Evolutionary conservation across 1,140 invertebrate species (phyloP).

Genomic region (Acromyrmex echinatior): DNA sequence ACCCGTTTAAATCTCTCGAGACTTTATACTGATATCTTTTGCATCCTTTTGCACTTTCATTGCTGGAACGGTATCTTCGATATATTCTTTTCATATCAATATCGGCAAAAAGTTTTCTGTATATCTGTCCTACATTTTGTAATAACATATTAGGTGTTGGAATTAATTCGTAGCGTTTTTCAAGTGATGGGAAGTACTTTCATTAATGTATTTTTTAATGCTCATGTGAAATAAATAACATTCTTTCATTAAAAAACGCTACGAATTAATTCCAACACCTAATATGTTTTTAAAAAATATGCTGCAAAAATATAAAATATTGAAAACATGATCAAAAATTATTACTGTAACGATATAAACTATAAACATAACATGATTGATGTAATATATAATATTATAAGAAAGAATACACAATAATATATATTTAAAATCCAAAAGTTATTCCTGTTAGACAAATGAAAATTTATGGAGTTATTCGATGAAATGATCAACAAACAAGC

Average conservation of each 20-base stretch:
- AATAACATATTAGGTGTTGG: too few species aligned
- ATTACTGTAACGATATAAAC: neutral
- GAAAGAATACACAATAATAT: neutral
- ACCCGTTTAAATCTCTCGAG: conserved; percentile 7
- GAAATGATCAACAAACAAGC: conserved; percentile 8
- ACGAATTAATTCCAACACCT: too few species aligned
- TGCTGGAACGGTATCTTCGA: neutral
- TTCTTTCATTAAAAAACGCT: too few species aligned
- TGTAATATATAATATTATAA: neutral
- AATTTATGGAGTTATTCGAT: neutral
- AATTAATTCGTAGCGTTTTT: too few species aligned
- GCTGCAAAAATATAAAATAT: neutral
- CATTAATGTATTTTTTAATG: too few species aligned
- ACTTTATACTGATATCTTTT: neutral
- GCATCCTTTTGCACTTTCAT: conserved; percentile 1
- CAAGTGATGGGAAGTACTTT: too few species aligned
- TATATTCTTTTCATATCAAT: neutral
- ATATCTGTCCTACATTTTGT: neutral
- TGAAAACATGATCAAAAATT: neutral
- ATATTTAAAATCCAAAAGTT: conserved; percentile 14
- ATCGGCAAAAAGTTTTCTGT: neutral
- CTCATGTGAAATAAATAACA: too few species aligned
- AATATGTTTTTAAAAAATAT: conserved; percentile 1
- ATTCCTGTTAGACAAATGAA: conserved; percentile 1
- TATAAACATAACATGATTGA: too few species aligned